These are phyloP conservation scores for Himalopsyche kuldschensis DNA, from an alignment of 2,888 invertebrate genomes.

Conservation along the genomic window DNA sequence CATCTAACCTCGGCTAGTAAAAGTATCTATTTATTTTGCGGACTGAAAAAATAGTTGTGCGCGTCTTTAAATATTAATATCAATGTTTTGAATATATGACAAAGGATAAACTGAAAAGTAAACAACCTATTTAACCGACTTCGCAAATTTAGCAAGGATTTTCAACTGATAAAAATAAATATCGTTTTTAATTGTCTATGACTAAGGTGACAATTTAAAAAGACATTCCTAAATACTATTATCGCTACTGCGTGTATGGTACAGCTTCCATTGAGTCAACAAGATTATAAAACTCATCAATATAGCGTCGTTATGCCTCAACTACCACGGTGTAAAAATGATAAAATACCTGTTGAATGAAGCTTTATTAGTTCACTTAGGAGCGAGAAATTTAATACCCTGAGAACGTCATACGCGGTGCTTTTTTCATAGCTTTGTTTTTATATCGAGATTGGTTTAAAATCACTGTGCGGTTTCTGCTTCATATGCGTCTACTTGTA, in stretches of 20 bases:
- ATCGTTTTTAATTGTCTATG: too few species aligned
- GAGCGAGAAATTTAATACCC: background rate
- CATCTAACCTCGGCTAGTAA: too few species aligned
- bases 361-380: background rate
- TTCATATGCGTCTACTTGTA: background rate
- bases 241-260: background rate
- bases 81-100: too few species aligned
- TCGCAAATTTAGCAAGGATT: too few species aligned
- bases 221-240: background rate
- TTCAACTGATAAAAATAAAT: too few species aligned
- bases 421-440: background rate
- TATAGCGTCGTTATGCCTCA: background rate
- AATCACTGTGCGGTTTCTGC: background rate
- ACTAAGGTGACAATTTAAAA: background rate
- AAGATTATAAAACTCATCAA: background rate
- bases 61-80: too few species aligned
- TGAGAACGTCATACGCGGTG: background rate
- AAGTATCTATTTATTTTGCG: too few species aligned
- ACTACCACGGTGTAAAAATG: background rate
- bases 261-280: background rate
- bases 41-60: too few species aligned
- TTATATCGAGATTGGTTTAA: background rate
- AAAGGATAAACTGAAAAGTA: too few species aligned
- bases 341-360: constrained; percentile 1
- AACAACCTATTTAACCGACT: too few species aligned